Base-by-base conservation (phyloP, 2,888 invertebrate genomes). In the Mimachlamys varia region DNA sequence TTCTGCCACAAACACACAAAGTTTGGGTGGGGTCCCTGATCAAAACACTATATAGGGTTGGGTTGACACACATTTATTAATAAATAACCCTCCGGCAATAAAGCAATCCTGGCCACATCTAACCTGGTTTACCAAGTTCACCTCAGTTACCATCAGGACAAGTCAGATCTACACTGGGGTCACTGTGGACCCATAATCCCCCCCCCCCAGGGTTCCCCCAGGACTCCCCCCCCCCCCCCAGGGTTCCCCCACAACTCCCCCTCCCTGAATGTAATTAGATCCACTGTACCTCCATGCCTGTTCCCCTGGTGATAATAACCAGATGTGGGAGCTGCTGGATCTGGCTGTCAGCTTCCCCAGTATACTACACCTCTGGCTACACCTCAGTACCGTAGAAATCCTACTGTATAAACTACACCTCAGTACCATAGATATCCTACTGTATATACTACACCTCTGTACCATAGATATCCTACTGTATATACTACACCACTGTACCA, bases 261-360 rank as follows among this genome's bases (percentile, higher is more conserved):
- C 76, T 76, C 76, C 76, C 33, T 15, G 33, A 27, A 76, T 27
- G 76, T 76, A 76, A 76, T 76, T 76, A 76, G 76, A 76, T 76
- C 76, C 76, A 76, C 33, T 12, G 76, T 76, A 76, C 76, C 76
- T 76, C 76, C 27, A 76, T 12, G 76, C 76, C 76, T 76, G 76
- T 10, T 76, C 76, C 76, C 27, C 33, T 76, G 33, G 76, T 76
- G 76, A 76, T 76, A 76, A 76, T 76, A 76, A 76, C 76, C 76
- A 76, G 76, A 76, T 76, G 76, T 76, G 76, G 33, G 33, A 76
- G 76, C 76, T 76, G 76, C 76, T 33, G 62, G 62, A 22, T 62
- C 62, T 62, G 76, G 76, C 76, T 76, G 33, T 76, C 76, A 76
- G 76, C 76, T 76, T 15, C 76, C 44, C 44, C 76, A 76, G 76